Conservation (phyloP, 2,113 vertebrate species). For the Uropsilus gracilis region DNA sequence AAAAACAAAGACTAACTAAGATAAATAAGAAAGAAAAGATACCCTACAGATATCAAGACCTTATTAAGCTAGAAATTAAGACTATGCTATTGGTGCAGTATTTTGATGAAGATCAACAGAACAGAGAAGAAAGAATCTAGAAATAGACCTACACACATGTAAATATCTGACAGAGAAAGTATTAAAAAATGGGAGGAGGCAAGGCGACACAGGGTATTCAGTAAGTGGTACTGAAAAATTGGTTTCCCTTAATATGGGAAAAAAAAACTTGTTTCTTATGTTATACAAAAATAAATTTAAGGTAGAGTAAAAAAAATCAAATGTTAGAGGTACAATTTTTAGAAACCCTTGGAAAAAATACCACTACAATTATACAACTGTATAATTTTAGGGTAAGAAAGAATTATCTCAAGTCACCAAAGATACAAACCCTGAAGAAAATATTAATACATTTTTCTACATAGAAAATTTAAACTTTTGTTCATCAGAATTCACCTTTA, state of each 20-base stretch:
- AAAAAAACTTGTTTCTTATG: background rate
- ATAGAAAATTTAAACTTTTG: slow-evolving; percentile 11
- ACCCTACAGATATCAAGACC: background rate
- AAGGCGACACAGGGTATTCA: background rate
- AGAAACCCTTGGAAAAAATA: background rate
- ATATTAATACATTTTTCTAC: slow-evolving; percentile 30
- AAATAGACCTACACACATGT: background rate
- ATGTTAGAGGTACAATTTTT: background rate
- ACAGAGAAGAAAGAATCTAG: background rate
- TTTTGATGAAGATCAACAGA: background rate
- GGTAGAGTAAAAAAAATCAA: background rate
- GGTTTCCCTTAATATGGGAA: background rate
- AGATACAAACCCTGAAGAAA: slow-evolving; percentile 16
- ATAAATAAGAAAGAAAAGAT: background rate
- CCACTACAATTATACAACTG: background rate
- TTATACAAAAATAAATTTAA: background rate
- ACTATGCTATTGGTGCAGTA: background rate
- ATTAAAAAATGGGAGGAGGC: background rate
- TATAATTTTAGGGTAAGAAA: background rate
- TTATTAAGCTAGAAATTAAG: background rate
- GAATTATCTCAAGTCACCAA: background rate
- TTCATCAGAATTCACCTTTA: slow-evolving; percentile 15
- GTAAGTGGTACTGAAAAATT: background rate
- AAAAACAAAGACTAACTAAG: slow-evolving; percentile 28
- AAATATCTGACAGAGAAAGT: background rate